Base-by-base conservation (phyloP, 53 echinoderm and acorn worm genomes). In the Arbacia lixula region DNA sequence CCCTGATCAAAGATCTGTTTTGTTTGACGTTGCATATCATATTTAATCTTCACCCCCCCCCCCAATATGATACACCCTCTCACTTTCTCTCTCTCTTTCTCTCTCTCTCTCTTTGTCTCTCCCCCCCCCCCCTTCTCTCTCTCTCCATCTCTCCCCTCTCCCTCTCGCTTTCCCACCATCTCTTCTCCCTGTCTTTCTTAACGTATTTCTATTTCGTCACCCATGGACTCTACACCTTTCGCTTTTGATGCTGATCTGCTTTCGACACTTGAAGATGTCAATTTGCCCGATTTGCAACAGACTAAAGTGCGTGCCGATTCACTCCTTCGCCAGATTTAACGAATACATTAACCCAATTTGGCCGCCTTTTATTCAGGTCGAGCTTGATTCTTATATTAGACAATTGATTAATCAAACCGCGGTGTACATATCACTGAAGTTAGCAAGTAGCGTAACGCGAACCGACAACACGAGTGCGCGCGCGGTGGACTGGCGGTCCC, bases 321-420 rank as follows among this genome's bases (percentile, higher is more conserved):
- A 50, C 53, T 74, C 49, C 33, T 52, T 21, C 4, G 19, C 3
- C 8, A 74, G 74, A 74, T 74, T 74, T 74, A 53, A 30, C 50
- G 74, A 74, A 52, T 74, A 74, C 74, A 74, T 74, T 74, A 74
- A 74, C 74, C 74, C 74, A 74, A 53, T 74, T 74, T 41, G 42
- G 51, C 51, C 74, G 74, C 33, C 33, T 46, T 50, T 74, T 53
- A 53, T 74, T 74, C 74, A 20, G 74, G 74, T n/a, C 53, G 50
- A 50, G 74, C 51, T 74, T 30, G 34, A 69, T 41, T 74, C n/a
- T 10, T 51, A 17, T 33, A 74, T 74, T 50, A 74, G 53, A 74
- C 74, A 74, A 74, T 74, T 74, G 74, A 74, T 74, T 74, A 74
- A 74, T 50, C 74, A 74, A 31, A 50, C 20, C 53, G 34, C 3